Percentiles rank a stretch among this genome's conserved stretches.
phyloP scores from a whole-genome alignment of 37 sponge, comb jelly and placozoan genomes.

The Spongilla lacustris region DNA sequence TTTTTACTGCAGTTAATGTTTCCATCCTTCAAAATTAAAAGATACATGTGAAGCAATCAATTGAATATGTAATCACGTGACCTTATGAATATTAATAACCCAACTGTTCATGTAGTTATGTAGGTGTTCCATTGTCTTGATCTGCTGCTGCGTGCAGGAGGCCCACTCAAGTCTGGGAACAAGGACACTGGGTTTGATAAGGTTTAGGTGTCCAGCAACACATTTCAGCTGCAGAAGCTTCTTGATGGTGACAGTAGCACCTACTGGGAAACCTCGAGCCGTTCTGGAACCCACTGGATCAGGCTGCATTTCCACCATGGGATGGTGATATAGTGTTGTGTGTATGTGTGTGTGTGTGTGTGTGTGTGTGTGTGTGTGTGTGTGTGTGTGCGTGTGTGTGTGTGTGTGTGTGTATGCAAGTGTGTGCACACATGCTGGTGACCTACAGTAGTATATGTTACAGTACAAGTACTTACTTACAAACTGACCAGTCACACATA shows the following conservation, averaged over 20 bases:
- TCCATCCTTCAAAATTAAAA: no score
- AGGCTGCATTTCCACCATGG: slow-evolving; percentile 62
- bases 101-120: background rate
- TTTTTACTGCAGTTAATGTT: no score
- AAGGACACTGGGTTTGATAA: slow-evolving; percentile 61
- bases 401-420: no score
- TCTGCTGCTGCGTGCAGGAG: slow-evolving; percentile 7
- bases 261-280: slow-evolving; percentile 81
- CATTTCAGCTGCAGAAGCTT: slow-evolving; percentile 38
- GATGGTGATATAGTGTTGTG: slow-evolving; percentile 58
- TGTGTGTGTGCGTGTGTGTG: background rate
- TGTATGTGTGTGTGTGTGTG: slow-evolving; percentile 6
- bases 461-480: background rate
- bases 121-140: background rate
- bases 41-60: no score
- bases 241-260: slow-evolving; percentile 59
- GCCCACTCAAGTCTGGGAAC: background rate
- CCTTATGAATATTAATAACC: no score
- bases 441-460: no score
- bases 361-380: slow-evolving; percentile 2
- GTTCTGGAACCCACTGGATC: slow-evolving; percentile 75
- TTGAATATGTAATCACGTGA: no score
- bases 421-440: background rate
- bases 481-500: no score
- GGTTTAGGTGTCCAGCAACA: slow-evolving; percentile 69